These are phyloP conservation scores for Horisme vitalbata DNA, from an alignment of 2,888 invertebrate species.

Conservation along the genomic window DNA sequence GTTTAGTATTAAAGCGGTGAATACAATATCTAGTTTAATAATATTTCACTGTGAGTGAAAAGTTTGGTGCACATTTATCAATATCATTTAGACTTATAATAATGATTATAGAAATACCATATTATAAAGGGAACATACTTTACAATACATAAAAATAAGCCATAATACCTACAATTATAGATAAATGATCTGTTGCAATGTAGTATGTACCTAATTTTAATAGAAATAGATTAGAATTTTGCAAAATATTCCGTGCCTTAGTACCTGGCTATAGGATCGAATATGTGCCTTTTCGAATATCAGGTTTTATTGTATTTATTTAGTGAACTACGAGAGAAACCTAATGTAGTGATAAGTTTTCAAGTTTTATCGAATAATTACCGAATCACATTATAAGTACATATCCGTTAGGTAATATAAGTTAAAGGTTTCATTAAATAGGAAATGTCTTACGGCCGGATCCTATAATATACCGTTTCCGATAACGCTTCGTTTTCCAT, in stretches of 20 bases:
- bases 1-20: neutral
- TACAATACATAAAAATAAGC: constrained; percentile 16
- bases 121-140: constrained; percentile 23
- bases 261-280: constrained; percentile 4
- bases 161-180: constrained; percentile 19
- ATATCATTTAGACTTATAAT: constrained; percentile 35
- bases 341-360: neutral
- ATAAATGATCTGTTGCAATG: constrained; percentile 18
- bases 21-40: constrained; percentile 18
- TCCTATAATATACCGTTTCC: too few relatives aligned
- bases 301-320: constrained; percentile 28
- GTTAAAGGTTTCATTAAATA: too few relatives aligned
- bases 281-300: constrained; percentile 32
- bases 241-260: constrained; percentile 18
- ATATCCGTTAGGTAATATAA: too few relatives aligned
- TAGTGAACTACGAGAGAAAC: constrained; percentile 3
- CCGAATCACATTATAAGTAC: too few relatives aligned
- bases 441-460: too few relatives aligned
- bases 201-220: constrained; percentile 3
- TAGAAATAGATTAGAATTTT: constrained; percentile 8
- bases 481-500: too few relatives aligned
- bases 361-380: too few relatives aligned
- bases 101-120: constrained; percentile 18
- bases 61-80: constrained; percentile 43
- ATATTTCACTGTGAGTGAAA: constrained; percentile 31